A percentile compares a stretch with the other conserved stretches of the same genome.
Conservation (phyloP, 1,140 invertebrate genomes). For the Drosophila virilis region DNA sequence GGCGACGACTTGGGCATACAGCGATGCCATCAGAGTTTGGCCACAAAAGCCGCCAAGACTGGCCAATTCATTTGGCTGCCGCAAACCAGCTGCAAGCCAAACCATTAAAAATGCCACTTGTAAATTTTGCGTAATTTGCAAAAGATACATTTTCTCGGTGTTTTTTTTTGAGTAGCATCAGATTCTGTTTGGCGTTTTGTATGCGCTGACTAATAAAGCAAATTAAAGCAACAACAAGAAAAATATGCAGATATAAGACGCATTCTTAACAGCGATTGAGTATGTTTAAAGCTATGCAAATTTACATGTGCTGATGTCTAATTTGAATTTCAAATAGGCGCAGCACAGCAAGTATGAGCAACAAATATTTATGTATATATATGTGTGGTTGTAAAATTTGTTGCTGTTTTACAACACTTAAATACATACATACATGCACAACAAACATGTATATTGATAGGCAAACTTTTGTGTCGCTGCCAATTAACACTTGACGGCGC, state of each 20-base stretch:
- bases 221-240: constrained; percentile 31
- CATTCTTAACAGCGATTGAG: constrained; percentile 60
- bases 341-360: constrained; percentile 26
- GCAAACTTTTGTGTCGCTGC: constrained; percentile 63
- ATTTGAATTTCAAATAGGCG: constrained; percentile 79
- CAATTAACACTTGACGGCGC: constrained; percentile 73
- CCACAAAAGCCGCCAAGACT: constrained; percentile 16
- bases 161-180: neutral
- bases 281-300: constrained; percentile 76
- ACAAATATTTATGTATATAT: constrained; percentile 12
- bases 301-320: constrained; percentile 78
- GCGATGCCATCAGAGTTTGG: constrained; percentile 39
- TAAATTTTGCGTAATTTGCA: constrained; percentile 37
- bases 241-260: constrained; percentile 36
- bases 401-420: constrained; percentile 41
- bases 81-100: constrained; percentile 34
- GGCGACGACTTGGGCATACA: constrained; percentile 11
- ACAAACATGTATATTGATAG: constrained; percentile 50
- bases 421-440: constrained; percentile 10
- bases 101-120: constrained; percentile 43
- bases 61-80: constrained; percentile 42
- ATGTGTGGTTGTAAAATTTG: constrained; percentile 7
- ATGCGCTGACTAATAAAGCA: constrained; percentile 69
- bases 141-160: constrained; percentile 5
- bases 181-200: constrained; percentile 23